phyloP scores from a whole-genome alignment of 2,113 vertebrate species.

The Heterotis niloticus region DNA sequence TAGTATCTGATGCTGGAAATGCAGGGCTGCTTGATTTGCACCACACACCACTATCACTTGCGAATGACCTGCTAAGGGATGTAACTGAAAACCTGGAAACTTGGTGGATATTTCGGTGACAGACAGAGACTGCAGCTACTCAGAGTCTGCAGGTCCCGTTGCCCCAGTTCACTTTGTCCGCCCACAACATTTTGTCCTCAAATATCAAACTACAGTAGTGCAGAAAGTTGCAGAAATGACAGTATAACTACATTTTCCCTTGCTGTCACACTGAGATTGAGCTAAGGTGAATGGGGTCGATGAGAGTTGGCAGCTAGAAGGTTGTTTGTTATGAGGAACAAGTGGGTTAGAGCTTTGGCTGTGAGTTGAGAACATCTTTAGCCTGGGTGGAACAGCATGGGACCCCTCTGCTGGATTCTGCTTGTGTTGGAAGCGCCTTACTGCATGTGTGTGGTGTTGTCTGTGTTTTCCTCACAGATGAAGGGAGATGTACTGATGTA shows the following conservation, averaged over 20 bases:
- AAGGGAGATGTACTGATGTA: background rate
- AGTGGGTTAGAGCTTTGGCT: conserved; percentile 47
- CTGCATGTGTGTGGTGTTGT: conserved; percentile 8
- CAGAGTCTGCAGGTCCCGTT: too few relatives aligned
- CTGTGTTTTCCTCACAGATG: background rate
- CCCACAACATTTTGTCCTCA: too few relatives aligned
- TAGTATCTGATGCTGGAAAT: too few relatives aligned
- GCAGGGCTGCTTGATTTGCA: too few relatives aligned
- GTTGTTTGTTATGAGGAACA: conserved; percentile 52
- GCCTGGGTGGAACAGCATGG: conserved; percentile 45
- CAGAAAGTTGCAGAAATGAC: background rate
- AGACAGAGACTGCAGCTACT: too few relatives aligned
- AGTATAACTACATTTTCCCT: too few relatives aligned
- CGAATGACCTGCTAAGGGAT: too few relatives aligned
- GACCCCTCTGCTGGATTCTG: conserved; percentile 37
- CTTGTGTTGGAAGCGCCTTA: background rate
- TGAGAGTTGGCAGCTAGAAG: conserved; percentile 50
- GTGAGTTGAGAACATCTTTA: conserved; percentile 37
- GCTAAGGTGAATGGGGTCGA: conserved; percentile 21
- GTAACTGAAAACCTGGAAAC: too few relatives aligned
- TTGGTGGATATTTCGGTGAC: too few relatives aligned
- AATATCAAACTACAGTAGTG: background rate
- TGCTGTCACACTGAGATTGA: background rate
- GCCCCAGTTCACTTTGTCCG: too few relatives aligned
- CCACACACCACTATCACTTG: background rate